Evolutionary conservation across 1,140 invertebrate genomes (phyloP), one percentile per base, ranked within the genome.

Genomic region (Melitaea cinxia): DNA sequence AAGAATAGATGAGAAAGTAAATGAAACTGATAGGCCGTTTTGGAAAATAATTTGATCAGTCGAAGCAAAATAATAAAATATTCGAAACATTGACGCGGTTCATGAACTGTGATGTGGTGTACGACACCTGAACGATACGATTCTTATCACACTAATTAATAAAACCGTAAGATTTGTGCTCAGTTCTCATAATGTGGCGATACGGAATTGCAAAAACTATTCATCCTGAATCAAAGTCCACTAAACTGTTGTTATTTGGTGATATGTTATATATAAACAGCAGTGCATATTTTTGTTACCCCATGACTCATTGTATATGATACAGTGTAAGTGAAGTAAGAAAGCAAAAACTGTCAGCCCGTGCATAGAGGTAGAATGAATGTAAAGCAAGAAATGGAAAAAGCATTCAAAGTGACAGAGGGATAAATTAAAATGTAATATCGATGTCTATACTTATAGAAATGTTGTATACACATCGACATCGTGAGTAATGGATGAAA

Each of bases 21-120:
- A 88, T 72, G 76, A 73, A 88, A 89, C 77, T 83, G 82, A 89
- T 89, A 91, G 88, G 88, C 88, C 88, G 88, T 91, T 91, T 91
- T 91, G 88, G 88, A 91, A 88, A 86, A 84, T 69, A 91, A 87
- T 64, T 82, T 82, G 76, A 78, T 77, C 62, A 77, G 77, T 82
- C 81, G 72, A 85, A 83, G 85, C 84, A 88, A 90, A 85, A 74
- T 69, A 88, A 88, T 65, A 74, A 65, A 85, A 82, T 74, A 67
- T 80, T 73, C 74, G 77, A 73, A 83, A 80, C 78, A 80, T 75
- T 80, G 80, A 80, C 77, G 74, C 68, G 72, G 56, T 73, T 76
- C 19, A 84, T 88, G 85, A 77, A 70, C 82, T 87, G 80, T 74
- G 59, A 28, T 15, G 83, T 87, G 83, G 66, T 64, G 54, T 68